phyloP scores from a whole-genome alignment of 2,888 invertebrate species.

The Flexamia atlantica region DNA sequence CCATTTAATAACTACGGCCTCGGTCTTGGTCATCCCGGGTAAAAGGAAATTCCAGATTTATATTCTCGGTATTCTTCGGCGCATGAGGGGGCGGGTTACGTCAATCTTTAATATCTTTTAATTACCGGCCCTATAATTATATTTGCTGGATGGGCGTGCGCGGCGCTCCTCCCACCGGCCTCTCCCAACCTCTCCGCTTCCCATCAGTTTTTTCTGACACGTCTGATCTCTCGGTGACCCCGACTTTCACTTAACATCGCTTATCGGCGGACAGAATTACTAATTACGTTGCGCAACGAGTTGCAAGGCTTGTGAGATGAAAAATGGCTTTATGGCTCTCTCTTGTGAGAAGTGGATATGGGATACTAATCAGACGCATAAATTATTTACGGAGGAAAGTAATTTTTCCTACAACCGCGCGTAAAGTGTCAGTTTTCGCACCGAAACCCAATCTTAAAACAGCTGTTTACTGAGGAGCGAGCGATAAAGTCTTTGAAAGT shows the following conservation, averaged over 20 bases:
- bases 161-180: background rate
- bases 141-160: slow-evolving; percentile 39
- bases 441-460: too few relatives aligned
- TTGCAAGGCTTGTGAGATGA: too few relatives aligned
- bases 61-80: slow-evolving; percentile 38
- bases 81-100: slow-evolving; percentile 30
- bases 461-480: too few relatives aligned
- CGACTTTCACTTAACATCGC: slow-evolving; percentile 15
- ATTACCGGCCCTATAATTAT: slow-evolving; percentile 43
- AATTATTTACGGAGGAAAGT: too few relatives aligned
- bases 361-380: too few relatives aligned
- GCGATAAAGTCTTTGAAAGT: too few relatives aligned
- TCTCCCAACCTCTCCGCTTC: background rate
- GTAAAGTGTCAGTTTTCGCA: too few relatives aligned
- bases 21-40: background rate
- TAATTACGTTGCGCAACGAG: background rate
- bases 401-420: too few relatives aligned
- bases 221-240: slow-evolving; percentile 12
- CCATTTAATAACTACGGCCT: slow-evolving; percentile 5
- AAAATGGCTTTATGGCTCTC: too few relatives aligned
- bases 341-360: too few relatives aligned
- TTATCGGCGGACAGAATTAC: slow-evolving; percentile 1
- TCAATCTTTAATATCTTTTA: slow-evolving; percentile 50
- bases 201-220: slow-evolving; percentile 20
- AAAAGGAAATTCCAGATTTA: slow-evolving; percentile 42